These are phyloP conservation scores for Clostera curtula DNA, from an alignment of 2,888 invertebrate genomes.

Conservation along the genomic window DNA sequence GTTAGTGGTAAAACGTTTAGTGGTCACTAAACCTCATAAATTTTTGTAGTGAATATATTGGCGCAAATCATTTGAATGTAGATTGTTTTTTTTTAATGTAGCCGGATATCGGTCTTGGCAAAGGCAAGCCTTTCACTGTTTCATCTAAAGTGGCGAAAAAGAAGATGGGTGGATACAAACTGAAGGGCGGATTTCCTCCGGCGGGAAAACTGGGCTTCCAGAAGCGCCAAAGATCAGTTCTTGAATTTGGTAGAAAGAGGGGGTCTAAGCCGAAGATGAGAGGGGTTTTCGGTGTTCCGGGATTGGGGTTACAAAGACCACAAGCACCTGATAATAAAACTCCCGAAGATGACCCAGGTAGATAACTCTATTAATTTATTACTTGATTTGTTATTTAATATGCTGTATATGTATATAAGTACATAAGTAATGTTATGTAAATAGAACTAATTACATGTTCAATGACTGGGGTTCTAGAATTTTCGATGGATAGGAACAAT, in stretches of 20 bases:
- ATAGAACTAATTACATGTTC: too few species aligned
- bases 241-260: conserved; percentile 86
- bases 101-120: conserved; percentile 81
- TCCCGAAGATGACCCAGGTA: conserved; percentile 68
- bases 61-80: too few species aligned
- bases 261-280: conserved; percentile 93
- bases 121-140: conserved; percentile 86
- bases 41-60: too few species aligned
- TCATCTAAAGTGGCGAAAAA: conserved; percentile 86
- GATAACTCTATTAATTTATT: conserved; percentile 2
- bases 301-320: conserved; percentile 82
- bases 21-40: too few species aligned
- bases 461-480: too few species aligned
- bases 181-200: conserved; percentile 78
- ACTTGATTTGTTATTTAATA: too few species aligned
- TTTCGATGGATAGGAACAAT: too few species aligned
- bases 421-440: too few species aligned
- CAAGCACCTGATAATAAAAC: conserved; percentile 73
- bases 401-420: too few species aligned
- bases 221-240: conserved; percentile 80
- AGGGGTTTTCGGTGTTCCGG: conserved; percentile 87
- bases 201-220: conserved; percentile 82
- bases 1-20: too few species aligned
- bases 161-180: conserved; percentile 79
- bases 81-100: conserved; percentile 21